Base-by-base conservation (phyloP, 2,888 invertebrate species). In the Eumerus sabulonum region DNA sequence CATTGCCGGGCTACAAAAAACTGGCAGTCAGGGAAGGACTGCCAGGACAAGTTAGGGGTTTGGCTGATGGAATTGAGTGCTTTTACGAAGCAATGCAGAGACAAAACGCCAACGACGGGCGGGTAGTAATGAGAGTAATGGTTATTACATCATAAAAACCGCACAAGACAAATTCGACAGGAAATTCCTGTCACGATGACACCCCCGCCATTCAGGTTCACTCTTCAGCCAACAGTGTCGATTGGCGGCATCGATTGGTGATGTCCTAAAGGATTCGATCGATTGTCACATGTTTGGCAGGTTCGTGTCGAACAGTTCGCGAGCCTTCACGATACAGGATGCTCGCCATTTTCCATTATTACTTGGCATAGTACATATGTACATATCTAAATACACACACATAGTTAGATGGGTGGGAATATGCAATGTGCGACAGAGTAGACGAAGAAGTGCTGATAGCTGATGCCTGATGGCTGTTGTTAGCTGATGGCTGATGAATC, bases 91-190 rank as follows among this genome's bases (percentile, higher is more conserved):
- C 71, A 35, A 71, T 36, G 11, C 11, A 36, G 56, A 56, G 53
- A 62, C 66, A 70, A 70, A 19, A 27, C 27, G 27, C 7, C 7
- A 27, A 27, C 27, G 27, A 27, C 27, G 27, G 53, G 47, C 42
- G 71, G 59, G 64, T 66, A 77, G 77, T 74, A 68, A 74, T 74
- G 68, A 72, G 72, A 67, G 62, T 73, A 73, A 79, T 79, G 73
- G 68, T 73, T 68, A 79, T 73, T 79, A 73, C 73, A 45, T 73
- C 72, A 62, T 77, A 51, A 73, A 79, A 59, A 68, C 74, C 67
- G 67, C 74, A 74, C 66, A 74, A 68, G 67, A 64, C 62, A 70
- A 74, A 73, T 64, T 73, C 73, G 68, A 73, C 64, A 68, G 38
- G 63, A 73, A 60, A 73, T 60, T 63, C 47, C 60, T 7, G 27